Conservation (phyloP, 2,888 invertebrate genomes). For the Agrotis segetum region DNA sequence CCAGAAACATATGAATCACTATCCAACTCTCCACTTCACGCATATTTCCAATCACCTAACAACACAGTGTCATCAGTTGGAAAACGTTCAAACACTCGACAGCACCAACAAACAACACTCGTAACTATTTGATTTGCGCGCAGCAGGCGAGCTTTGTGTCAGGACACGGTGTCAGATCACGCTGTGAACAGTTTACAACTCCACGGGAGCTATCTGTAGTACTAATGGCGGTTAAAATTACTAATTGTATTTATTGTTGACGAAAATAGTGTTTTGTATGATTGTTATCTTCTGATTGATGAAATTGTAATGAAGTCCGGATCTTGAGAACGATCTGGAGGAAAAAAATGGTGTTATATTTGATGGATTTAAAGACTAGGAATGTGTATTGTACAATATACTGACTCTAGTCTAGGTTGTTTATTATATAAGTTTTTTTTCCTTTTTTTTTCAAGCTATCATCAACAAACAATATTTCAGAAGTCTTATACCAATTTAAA, state of each 20-base stretch:
- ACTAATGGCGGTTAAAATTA: constrained; percentile 56
- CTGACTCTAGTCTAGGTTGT: background rate
- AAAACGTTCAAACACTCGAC: constrained; percentile 55
- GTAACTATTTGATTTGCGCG: constrained; percentile 59
- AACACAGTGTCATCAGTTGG: constrained; percentile 50
- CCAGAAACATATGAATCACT: constrained; percentile 6
- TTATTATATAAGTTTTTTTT: background rate
- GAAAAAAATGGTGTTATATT: constrained; percentile 30
- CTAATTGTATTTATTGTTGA: constrained; percentile 53
- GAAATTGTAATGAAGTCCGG: constrained; percentile 40
- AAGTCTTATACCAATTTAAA: background rate
- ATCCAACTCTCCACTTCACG: background rate
- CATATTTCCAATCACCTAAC: constrained; percentile 5
- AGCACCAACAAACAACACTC: constrained; percentile 47
- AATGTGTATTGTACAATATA: background rate
- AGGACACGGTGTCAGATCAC: constrained; percentile 53
- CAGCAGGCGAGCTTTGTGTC: constrained; percentile 61
- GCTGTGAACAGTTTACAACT: constrained; percentile 54
- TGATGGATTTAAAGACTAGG: background rate
- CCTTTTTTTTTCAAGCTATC: background rate
- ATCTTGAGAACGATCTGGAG: constrained; percentile 4
- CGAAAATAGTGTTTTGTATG: constrained; percentile 25
- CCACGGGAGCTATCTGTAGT: constrained; percentile 47
- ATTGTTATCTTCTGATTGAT: constrained; percentile 44
- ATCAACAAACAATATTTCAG: background rate